Percentiles rank a stretch among this genome's conserved stretches.
Conservation (phyloP, 2,113 vertebrate genomes). For the Leucopsar rothschildi region DNA sequence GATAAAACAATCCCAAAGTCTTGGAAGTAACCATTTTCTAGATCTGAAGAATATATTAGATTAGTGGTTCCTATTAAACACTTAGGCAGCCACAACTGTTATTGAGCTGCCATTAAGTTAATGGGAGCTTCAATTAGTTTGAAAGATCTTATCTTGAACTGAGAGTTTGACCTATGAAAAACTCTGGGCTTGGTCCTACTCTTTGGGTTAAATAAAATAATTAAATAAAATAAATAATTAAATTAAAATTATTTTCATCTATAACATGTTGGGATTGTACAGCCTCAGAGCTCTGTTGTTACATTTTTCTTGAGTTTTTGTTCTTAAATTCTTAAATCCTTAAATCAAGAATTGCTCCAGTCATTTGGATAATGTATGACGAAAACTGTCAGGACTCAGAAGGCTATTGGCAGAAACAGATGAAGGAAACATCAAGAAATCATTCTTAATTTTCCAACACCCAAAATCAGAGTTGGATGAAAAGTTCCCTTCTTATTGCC, state of each 20-base stretch:
- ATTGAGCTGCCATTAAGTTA: not conserved
- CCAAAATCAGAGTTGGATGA: slow-evolving; percentile 15
- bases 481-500: slow-evolving; percentile 45
- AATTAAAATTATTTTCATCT: not conserved
- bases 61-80: not conserved
- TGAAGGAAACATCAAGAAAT: slow-evolving; percentile 2
- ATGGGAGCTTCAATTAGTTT: not conserved
- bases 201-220: not conserved
- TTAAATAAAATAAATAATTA: not conserved
- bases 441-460: not conserved
- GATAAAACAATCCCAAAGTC: not conserved
- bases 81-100: not conserved
- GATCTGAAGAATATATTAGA: not conserved
- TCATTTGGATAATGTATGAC: not conserved
- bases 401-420: not conserved
- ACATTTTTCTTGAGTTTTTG: not conserved
- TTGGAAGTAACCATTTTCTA: not conserved
- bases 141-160: not conserved
- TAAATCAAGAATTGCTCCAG: not conserved
- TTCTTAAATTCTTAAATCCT: not conserved
- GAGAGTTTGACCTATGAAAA: not conserved
- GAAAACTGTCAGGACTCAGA: not conserved
- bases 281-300: not conserved
- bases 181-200: not conserved
- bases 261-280: not conserved